Conservation (phyloP, 2,113 vertebrate species). For the Anseranas semipalmata region DNA sequence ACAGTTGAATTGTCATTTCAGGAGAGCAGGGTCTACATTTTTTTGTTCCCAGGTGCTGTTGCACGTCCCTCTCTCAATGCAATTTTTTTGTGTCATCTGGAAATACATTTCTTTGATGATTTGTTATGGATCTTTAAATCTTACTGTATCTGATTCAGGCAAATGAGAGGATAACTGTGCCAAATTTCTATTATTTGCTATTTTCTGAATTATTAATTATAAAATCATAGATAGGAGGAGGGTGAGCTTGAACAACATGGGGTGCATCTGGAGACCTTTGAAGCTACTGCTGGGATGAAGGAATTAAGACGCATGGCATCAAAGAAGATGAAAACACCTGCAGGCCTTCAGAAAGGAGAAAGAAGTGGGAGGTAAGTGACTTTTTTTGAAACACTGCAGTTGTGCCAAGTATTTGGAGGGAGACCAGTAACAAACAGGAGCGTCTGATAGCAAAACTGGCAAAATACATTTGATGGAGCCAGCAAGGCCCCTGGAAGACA, state of each 20-base stretch:
- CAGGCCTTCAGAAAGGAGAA: background rate
- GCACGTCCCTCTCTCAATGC: background rate
- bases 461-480: rapidly evolving
- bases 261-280: background rate
- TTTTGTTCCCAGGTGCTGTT: background rate
- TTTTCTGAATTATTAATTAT: background rate
- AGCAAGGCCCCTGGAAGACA: background rate
- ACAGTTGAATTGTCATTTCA: background rate
- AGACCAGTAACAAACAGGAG: background rate
- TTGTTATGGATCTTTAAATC: background rate
- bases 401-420: background rate
- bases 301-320: background rate
- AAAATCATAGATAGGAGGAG: background rate
- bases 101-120: background rate
- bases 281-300: background rate
- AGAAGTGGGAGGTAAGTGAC: background rate
- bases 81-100: background rate
- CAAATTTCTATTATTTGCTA: background rate
- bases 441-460: background rate
- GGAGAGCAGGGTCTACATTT: background rate
- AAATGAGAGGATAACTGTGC: background rate
- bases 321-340: background rate
- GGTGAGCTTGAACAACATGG: background rate
- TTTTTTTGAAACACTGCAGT: background rate
- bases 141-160: background rate